These are phyloP conservation scores for Alviniconcha marisindica DNA, from an alignment of 1,140 invertebrate genomes.

Conservation along the genomic window DNA sequence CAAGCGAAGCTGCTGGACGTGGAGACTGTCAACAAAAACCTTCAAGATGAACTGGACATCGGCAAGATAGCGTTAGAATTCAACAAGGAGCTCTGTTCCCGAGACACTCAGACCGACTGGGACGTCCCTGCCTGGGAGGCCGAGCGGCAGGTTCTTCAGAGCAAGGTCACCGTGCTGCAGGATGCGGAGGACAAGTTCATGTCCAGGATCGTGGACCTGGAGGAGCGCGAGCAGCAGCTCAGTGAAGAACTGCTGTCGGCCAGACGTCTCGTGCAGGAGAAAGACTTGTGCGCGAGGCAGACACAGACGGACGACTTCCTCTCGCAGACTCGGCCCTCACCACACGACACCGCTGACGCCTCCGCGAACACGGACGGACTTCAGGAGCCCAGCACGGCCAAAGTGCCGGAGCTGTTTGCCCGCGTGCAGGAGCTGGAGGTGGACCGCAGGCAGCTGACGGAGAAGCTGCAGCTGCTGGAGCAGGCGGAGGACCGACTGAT, in stretches of 20 bases:
- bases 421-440: conserved; percentile 60
- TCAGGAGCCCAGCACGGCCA: conserved; percentile 35
- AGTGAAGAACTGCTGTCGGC: conserved; percentile 27
- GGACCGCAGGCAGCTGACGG: conserved; percentile 56
- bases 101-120: conserved; percentile 20
- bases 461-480: conserved; percentile 65
- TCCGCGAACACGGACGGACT: conserved; percentile 50
- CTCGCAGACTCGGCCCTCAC: background rate
- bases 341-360: conserved; percentile 45
- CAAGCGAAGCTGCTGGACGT: conserved; percentile 57
- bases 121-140: background rate
- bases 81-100: background rate
- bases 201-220: conserved; percentile 49
- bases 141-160: conserved; percentile 17
- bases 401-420: conserved; percentile 62
- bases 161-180: conserved; percentile 43
- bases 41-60: conserved; percentile 39
- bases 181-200: conserved; percentile 52
- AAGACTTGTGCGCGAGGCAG: background rate
- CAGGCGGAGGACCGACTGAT: conserved; percentile 68
- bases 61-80: background rate
- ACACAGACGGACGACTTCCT: background rate
- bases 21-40: conserved; percentile 46
- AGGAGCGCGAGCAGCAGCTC: conserved; percentile 43
- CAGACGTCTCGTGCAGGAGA: background rate